These are phyloP conservation scores for Ceratina calcarata DNA, from an alignment of 1,140 invertebrate genomes.

Conservation along the genomic window DNA sequence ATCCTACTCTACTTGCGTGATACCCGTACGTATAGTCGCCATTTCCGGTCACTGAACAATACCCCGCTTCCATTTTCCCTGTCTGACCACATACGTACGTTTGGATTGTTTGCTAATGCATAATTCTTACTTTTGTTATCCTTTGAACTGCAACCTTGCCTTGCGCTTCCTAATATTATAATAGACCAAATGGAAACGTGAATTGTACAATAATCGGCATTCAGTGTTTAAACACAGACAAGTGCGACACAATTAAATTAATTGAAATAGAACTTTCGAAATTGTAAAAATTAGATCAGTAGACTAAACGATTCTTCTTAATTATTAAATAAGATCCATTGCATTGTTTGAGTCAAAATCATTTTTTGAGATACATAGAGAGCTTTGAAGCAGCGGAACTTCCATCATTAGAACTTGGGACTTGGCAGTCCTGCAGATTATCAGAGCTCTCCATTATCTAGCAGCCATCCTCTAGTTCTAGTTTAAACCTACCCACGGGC, in stretches of 20 bases:
- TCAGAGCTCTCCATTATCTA: too few relatives aligned
- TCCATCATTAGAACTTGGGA: neutral
- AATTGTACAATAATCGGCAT: too few relatives aligned
- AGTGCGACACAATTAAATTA: too few relatives aligned
- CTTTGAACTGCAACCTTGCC: neutral
- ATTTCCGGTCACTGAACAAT: conserved; percentile 30
- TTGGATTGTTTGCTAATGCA: neutral
- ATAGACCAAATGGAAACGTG: too few relatives aligned
- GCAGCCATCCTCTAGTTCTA: neutral
- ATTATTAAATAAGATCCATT: too few relatives aligned
- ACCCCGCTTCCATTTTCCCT: conserved; percentile 6
- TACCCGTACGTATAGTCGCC: neutral
- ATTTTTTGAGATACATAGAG: too few relatives aligned
- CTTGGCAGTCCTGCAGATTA: neutral
- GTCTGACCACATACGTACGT: neutral
- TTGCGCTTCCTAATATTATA: neutral
- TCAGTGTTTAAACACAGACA: too few relatives aligned
- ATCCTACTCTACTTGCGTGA: conserved; percentile 3
- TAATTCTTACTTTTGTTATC: neutral
- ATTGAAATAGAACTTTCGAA: too few relatives aligned
- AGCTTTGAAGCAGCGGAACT: neutral
- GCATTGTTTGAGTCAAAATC: too few relatives aligned
- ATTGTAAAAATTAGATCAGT: too few relatives aligned
- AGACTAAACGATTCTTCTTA: too few relatives aligned
- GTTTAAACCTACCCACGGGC: neutral